Base-by-base conservation (phyloP, 2,888 invertebrate genomes). In the Drosophila mayaguana region DNA sequence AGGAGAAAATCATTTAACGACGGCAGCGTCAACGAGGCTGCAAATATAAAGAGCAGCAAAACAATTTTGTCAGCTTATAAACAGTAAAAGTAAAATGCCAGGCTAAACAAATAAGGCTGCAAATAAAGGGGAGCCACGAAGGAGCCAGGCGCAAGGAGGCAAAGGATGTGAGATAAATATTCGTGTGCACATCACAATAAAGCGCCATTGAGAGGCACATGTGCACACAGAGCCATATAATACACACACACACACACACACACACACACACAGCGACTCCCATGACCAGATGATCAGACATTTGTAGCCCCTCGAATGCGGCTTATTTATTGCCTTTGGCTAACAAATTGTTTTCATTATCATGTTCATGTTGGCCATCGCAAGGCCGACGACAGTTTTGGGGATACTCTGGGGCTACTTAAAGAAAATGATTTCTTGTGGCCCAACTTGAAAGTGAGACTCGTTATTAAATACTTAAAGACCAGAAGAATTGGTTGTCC, bases 11-110 rank as follows among this genome's bases (percentile, higher is more conserved):
- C 81, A 74, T 80, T 83, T 78, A 81, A 67, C 63, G 50, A 63
- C 53, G 60, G 43, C 65, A 34, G 36, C 40, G 70, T 36, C 54
- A 50, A 40, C 50, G 63, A 18, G 11, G 16, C 63, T 46, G 36
- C 56, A 42, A 36, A 36, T 43, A 53, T 60, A 68, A 65, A 34
- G 40, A 64, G 56, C 36, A 57, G 53, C 63, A 74, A 87, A 79
- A 83, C 83, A 87, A 83, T 83, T 83, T 83, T 87, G 81, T 78
- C 88, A 83, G 83, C 83, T 87, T 83, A 83, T 83, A 84, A 87
- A 82, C 83, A 83, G 88, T 81, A 87, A 83, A 83, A 87, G 84
- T 84, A 79, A 87, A 83, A 81, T 77, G 86, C 53, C 83, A 36
- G 67, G 80, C 81, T 77, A 85, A 85, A 67, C 83, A 85, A 79